phyloP scores from a whole-genome alignment of 1,140 invertebrate species.

The Cylas formicarius region DNA sequence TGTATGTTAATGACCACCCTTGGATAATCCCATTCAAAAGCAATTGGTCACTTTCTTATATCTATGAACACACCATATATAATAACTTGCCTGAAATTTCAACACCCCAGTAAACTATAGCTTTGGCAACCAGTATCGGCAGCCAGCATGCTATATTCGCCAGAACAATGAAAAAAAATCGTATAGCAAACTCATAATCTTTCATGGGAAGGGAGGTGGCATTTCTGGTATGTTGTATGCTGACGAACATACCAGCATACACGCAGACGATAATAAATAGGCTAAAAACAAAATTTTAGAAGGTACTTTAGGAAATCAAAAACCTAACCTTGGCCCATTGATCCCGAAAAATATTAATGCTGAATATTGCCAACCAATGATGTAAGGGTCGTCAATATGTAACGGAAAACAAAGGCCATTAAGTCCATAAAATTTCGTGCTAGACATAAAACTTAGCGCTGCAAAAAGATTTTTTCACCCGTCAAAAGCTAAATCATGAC shows the following conservation, averaged over 20 bases:
- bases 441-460: conserved; percentile 57
- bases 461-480: conserved; percentile 19
- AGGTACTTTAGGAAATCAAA: not conserved
- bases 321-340: conserved; percentile 52
- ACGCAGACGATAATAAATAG: conserved; percentile 55
- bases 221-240: conserved; percentile 54
- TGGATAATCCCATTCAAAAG: too few species aligned
- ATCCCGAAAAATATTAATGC: conserved; percentile 64
- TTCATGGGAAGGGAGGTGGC: conserved; percentile 52
- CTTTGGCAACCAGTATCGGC: conserved; percentile 64
- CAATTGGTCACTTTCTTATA: conserved; percentile 4
- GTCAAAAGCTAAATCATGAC: too few species aligned
- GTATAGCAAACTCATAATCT: conserved; percentile 61
- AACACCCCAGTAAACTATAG: conserved; percentile 52
- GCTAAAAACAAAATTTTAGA: conserved; percentile 39
- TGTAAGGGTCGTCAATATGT: conserved; percentile 63
- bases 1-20: too few species aligned
- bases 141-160: conserved; percentile 70
- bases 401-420: conserved; percentile 68
- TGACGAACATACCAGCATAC: conserved; percentile 59
- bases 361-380: conserved; percentile 68
- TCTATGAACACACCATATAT: too few species aligned
- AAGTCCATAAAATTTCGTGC: conserved; percentile 60
- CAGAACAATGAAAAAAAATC: conserved; percentile 70
- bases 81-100: conserved; percentile 44